Evolutionary conservation across 2,797 vertebrate genomes (phyloP), one percentile per base, ranked within the genome.

Genomic region (Pelobates cultripes): DNA sequence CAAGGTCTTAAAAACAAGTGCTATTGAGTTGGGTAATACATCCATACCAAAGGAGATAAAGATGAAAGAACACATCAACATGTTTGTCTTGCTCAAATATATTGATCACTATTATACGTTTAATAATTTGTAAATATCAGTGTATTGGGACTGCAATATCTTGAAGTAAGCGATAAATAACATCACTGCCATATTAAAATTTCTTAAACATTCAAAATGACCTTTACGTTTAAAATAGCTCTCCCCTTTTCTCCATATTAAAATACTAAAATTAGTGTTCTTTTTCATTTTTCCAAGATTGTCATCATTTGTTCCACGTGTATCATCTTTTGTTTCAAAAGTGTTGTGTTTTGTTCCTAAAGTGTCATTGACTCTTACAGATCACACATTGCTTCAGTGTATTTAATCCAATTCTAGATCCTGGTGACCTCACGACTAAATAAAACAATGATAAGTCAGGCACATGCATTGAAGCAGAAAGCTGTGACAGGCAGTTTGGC

Each of bases 401-500:
- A 4, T 64, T 40, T 64, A 64, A 64, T 64, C n/a, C 61, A 64
- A 64, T n/a, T 40, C 10, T n/a, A 64, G 10, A 64, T 64, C 28
- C 28, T 40, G 14, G 17, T 64, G n/a, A 64, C 61, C 28, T 64
- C n/a, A 64, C 61, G 28, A 8, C 5, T 64, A 7, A 40, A 7
- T 64, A 40, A 7, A 3, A 64, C 28, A 64, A 64, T 28, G n/a
- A 5, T 40, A 64, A 14, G 17, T 40, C 6, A 64, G 61, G 28
- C 61, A 64, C 61, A 64, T 64, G 61, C 61, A 64, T 40, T 10
- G 61, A 64, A 7, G 28, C n/a, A 28, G 61, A 64, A 64, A 64
- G 61, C 12, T 64, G 28, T 64, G n/a, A 64, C 61, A 64, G 61
- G 61, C 14, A 28, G 5, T 64, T 64, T 64, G n/a, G 10, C 61